Percentiles rank a stretch among this genome's conserved stretches.
phyloP scores from a whole-genome alignment of 2,113 vertebrate species.

The Symphodus melops region DNA sequence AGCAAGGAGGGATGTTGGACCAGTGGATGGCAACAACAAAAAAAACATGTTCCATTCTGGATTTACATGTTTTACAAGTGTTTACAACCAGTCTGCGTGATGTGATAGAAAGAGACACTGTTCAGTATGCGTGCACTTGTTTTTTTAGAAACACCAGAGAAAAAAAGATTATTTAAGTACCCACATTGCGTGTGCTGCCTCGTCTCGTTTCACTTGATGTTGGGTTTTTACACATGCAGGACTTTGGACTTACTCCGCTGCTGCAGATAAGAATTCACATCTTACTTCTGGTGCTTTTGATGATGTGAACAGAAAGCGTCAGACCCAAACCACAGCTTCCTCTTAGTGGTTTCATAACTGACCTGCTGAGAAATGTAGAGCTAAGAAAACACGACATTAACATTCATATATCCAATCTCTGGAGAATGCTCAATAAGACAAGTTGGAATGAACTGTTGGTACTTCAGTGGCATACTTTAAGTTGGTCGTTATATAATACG shows the following conservation, averaged over 20 bases:
- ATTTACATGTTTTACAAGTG: not conserved
- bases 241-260: not conserved
- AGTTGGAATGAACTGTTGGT: slow-evolving; percentile 17
- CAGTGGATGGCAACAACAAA: not conserved
- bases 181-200: not conserved
- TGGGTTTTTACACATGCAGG: not conserved
- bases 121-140: not conserved
- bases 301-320: slow-evolving; percentile 21
- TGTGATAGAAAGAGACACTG: not conserved
- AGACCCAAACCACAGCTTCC: slow-evolving; percentile 27
- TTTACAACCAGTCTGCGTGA: not conserved
- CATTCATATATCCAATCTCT: slow-evolving; percentile 12
- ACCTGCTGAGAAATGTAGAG: slow-evolving; percentile 1
- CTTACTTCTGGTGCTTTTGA: slow-evolving; percentile 10
- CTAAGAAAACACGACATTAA: slow-evolving; percentile 1
- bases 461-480: slow-evolving; percentile 38
- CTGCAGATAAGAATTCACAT: slow-evolving; percentile 23
- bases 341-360: slow-evolving; percentile 12
- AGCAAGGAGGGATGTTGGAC: too few relatives aligned
- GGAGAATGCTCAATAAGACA: slow-evolving; percentile 13
- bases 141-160: not conserved
- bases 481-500: slow-evolving; percentile 61
- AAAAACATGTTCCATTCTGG: too few relatives aligned
- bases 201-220: not conserved
- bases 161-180: not conserved